A percentile compares a stretch with the other conserved stretches of the same genome.
These are phyloP conservation scores for Dichetophora obliterata DNA, from an alignment of 2,888 invertebrate species.

Conservation along the genomic window DNA sequence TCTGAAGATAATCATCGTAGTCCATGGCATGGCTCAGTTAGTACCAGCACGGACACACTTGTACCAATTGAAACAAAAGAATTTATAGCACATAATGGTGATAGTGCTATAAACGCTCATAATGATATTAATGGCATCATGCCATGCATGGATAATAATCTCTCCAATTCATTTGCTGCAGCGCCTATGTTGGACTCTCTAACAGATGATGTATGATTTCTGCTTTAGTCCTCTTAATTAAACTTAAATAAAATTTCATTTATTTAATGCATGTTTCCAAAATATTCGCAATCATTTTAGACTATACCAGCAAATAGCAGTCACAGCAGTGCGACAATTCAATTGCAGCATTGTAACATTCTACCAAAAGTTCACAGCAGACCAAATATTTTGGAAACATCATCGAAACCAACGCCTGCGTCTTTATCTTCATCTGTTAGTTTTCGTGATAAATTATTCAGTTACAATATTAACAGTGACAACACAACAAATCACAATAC, in stretches of 20 bases:
- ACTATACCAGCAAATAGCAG: constrained; percentile 32
- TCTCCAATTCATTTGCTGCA: not conserved
- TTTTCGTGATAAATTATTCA: not conserved
- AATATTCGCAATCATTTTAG: constrained; percentile 28
- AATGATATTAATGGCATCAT: constrained; percentile 40
- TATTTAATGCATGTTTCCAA: not conserved
- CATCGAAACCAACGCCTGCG: constrained; percentile 33
- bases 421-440: constrained; percentile 39
- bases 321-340: constrained; percentile 36
- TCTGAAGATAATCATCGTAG: constrained; percentile 46
- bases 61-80: constrained; percentile 49
- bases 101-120: constrained; percentile 3
- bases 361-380: constrained; percentile 64
- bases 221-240: not conserved
- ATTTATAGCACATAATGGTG: not conserved
- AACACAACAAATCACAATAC: constrained; percentile 27
- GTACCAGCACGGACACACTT: constrained; percentile 73
- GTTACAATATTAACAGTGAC: constrained; percentile 42
- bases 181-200: constrained; percentile 20
- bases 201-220: constrained; percentile 40
- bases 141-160: not conserved
- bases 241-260: too few species aligned
- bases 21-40: constrained; percentile 64
- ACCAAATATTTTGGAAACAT: constrained; percentile 53
- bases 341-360: constrained; percentile 55